Percentiles rank a stretch among this genome's conserved stretches.
Evolutionary conservation across 2,113 vertebrate species (phyloP).

Genomic region (Arvicanthis niloticus): DNA sequence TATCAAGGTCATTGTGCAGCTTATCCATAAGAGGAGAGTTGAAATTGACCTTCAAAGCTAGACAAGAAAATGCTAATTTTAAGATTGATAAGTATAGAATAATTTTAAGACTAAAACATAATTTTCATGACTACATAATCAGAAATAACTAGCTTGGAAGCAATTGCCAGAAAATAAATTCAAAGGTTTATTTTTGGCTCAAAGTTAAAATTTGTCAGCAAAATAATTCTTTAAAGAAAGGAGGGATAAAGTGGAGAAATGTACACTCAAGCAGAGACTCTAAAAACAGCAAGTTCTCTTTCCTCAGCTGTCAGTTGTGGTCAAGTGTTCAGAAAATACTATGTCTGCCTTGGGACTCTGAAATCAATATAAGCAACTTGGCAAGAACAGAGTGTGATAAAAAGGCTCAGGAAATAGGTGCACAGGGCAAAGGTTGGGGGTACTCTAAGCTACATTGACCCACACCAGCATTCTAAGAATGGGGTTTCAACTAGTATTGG

Average conservation of each 20-base stretch:
- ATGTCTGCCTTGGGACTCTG: slow-evolving; percentile 50
- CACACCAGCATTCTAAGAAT: neutral
- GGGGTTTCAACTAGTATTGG: slow-evolving; percentile 56
- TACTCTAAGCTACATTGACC: neutral
- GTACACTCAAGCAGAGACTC: slow-evolving; percentile 55
- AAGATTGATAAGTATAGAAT: slow-evolving; percentile 71
- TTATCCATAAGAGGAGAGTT: slow-evolving; percentile 20
- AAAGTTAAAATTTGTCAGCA: slow-evolving; percentile 77
- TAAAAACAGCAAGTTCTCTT: slow-evolving; percentile 70
- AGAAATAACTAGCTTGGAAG: slow-evolving; percentile 77
- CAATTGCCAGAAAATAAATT: slow-evolving; percentile 72
- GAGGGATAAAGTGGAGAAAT: slow-evolving; percentile 54
- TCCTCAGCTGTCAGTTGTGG: slow-evolving; percentile 64
- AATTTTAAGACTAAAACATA: slow-evolving; percentile 78
- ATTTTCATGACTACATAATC: slow-evolving; percentile 80
- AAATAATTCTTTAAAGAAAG: slow-evolving; percentile 76
- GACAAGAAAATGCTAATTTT: slow-evolving; percentile 69
- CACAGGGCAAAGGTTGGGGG: slow-evolving; percentile 39
- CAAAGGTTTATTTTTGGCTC: slow-evolving; percentile 73
- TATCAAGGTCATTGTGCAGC: slow-evolving; percentile 30
- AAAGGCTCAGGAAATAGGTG: slow-evolving; percentile 24
- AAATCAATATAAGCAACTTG: slow-evolving; percentile 67
- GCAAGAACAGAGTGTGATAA: slow-evolving; percentile 27
- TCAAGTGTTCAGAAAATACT: slow-evolving; percentile 72
- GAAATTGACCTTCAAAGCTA: slow-evolving; percentile 67